Base-by-base conservation (phyloP, 2,113 vertebrate species). In the Ameiurus melas region DNA sequence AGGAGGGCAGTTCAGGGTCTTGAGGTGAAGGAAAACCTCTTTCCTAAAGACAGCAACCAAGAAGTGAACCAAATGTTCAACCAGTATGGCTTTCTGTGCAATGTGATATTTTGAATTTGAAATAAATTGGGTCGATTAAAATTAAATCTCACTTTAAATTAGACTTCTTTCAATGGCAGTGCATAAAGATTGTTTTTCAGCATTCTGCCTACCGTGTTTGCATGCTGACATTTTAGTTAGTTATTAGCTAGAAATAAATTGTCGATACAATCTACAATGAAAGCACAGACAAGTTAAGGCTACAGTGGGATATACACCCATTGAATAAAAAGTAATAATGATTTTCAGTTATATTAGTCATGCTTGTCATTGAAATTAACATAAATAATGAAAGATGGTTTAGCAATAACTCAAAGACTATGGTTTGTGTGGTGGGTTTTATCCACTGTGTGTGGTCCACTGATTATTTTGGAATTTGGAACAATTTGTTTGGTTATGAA, bases 391-490 rank as follows among this genome's bases (percentile, higher is more conserved):
- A 68, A 30, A 73, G 66, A 87, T 87, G 27, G 82, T 85, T 36
- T 33, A 89, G 57, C 36, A 36, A 60, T 77, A 89, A 62, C 82
- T 84, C 53, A 64, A 60, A 80, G 33, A 86, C 36, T 75, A 39
- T n/a, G 47, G 66, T 82, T 81, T 68, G 62, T 62, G 51, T 53
- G 60, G 14, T 70, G 55, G 55, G 43, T 70, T 87, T 64, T 77
- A 51, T 27, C 62, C 87, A 60, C 70, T 6, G 62, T 89, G 84
- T 89, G 86, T 90, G 87, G 86, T 78, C 58, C 30, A 33, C 57
- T 88, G 84, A 75, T 87, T 89, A 66, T 85, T 83, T 73, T 57
- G 88, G 66, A 58, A 91, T 88, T 66, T 66, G 73, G 57, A 86
- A n/a, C 33, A 87, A 84, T 68, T 85, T 85, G 60, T 79, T 71